A percentile compares a stretch with the other conserved stretches of the same genome.
Conservation (phyloP, 2,888 invertebrate genomes). For the Caenorhabditis angaria region DNA sequence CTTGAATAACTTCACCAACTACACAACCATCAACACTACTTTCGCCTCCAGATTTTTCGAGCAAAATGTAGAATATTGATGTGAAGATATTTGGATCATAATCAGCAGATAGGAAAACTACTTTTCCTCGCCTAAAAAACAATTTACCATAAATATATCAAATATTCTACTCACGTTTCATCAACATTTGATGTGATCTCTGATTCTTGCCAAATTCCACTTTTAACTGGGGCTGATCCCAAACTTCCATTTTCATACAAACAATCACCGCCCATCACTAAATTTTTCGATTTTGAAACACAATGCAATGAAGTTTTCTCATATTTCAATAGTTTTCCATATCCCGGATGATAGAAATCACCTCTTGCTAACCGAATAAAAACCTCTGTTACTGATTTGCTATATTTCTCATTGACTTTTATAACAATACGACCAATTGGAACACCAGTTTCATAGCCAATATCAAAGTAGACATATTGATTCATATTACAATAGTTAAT, state of each 20-base stretch:
- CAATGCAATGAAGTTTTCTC: constrained; percentile 27
- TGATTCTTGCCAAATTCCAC: constrained; percentile 21
- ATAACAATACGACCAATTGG: constrained; percentile 34
- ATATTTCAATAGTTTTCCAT: constrained; percentile 28
- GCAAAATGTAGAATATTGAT: constrained; percentile 36
- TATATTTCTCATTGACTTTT: constrained; percentile 22
- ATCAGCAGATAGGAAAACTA: constrained; percentile 26
- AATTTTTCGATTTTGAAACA: constrained; percentile 28
- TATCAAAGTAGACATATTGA: constrained; percentile 38
- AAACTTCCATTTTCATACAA: constrained; percentile 29
- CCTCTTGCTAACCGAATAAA: constrained; percentile 30
- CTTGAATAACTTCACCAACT: constrained; percentile 34
- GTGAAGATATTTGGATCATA: constrained; percentile 26
- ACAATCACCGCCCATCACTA: constrained; percentile 37
- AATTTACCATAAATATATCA: not conserved
- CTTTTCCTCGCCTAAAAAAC: constrained; percentile 26
- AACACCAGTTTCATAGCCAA: constrained; percentile 37
- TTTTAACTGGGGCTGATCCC: constrained; percentile 28
- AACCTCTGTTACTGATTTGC: constrained; percentile 22
- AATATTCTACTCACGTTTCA: constrained; percentile 17
- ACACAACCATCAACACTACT: constrained; percentile 30
- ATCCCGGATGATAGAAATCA: constrained; percentile 29
- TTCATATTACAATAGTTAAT: constrained; percentile 40
- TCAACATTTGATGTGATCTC: constrained; percentile 16
- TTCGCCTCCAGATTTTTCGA: constrained; percentile 19